Base-by-base conservation (phyloP, 2,113 vertebrate genomes). In the Hystrix cristata region DNA sequence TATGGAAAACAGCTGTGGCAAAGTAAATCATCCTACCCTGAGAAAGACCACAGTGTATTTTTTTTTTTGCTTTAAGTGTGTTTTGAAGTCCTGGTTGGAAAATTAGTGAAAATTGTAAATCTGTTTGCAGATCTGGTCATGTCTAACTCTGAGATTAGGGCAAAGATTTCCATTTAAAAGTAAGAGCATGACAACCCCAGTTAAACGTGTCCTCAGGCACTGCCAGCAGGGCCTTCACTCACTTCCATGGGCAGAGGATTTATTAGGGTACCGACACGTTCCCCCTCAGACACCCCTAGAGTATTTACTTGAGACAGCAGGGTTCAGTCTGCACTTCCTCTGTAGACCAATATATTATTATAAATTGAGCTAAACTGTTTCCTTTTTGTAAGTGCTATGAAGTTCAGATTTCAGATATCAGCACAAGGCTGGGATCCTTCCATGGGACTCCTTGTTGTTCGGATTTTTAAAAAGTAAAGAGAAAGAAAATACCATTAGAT, bases 81-180 rank as follows among this genome's bases (percentile, higher is more conserved):
- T 98, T 98, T 98, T 98, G 98, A 98, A 98, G 98, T 98, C 97
- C 98, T 89, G 97, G 97, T 98, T 98, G 94, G 97, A 97, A 98
- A 99, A 99, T 98, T 98, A 98, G 98, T 96, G 98, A 98, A 98
- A 98, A 98, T 85, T 98, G 98, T 98, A 98, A 98, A 98, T 98
- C 98, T 98, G 97, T 96, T 98, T 97, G 98, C 98, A 98, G 98
- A 98, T 98, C 98, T 98, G 97, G 97, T 98, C 95, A 0, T 97
- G 98, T 98, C 98, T 96, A 98, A 97, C 95, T 94, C 97, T 94
- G 97, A 98, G 98, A 98, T 98, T 97, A 98, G 97, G 98, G 97
- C 93, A 95, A 97, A 98, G 97, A 98, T 97, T 98, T 97, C 98
- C 97, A 98, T 99, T 98, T 98, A 98, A 98, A 97, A 98, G 97